Evolutionary conservation across 2,113 vertebrate genomes (phyloP).

Genomic region (Tor tambroides): DNA sequence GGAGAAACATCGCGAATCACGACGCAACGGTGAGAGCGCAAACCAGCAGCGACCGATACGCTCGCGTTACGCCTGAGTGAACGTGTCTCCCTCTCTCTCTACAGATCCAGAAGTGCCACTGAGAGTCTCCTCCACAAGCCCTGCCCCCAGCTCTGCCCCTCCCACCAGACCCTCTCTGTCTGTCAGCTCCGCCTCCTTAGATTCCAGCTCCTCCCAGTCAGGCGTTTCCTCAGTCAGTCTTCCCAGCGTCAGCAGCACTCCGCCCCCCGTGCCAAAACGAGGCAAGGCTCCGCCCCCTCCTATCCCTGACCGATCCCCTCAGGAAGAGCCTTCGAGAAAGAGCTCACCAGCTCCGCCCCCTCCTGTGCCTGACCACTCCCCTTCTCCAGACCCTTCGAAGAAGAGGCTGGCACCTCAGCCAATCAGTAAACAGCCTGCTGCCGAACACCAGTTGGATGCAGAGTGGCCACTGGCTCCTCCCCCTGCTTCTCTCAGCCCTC

Average conservation of each 20-base stretch:
- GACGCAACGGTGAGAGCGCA: conserved; percentile 68
- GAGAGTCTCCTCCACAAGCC: conserved; percentile 68
- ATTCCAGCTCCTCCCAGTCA: conserved; percentile 85
- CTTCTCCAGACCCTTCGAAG: conserved; percentile 58
- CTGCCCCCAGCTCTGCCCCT: conserved; percentile 72
- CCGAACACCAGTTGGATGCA: conserved; percentile 61
- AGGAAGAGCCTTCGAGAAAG: conserved; percentile 61
- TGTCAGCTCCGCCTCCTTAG: conserved; percentile 84
- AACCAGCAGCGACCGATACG: not conserved
- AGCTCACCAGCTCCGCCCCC: conserved; percentile 48
- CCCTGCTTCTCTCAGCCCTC: conserved; percentile 66
- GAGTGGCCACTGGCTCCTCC: conserved; percentile 66
- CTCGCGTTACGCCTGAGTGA: not conserved
- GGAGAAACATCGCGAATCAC: conserved; percentile 83
- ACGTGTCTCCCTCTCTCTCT: conserved; percentile 1
- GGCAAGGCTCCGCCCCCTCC: conserved; percentile 70
- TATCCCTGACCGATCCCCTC: conserved; percentile 25
- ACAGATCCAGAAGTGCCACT: conserved; percentile 72
- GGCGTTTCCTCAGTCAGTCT: conserved; percentile 77
- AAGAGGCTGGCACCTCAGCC: conserved; percentile 61
- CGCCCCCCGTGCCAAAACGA: conserved; percentile 90
- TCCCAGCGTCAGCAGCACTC: conserved; percentile 85
- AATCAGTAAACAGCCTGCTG: conserved; percentile 46
- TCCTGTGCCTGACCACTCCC: not conserved
- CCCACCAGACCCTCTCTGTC: conserved; percentile 76